Conservation (phyloP, 2,797 vertebrate species). For the Takifugu rubripes region DNA sequence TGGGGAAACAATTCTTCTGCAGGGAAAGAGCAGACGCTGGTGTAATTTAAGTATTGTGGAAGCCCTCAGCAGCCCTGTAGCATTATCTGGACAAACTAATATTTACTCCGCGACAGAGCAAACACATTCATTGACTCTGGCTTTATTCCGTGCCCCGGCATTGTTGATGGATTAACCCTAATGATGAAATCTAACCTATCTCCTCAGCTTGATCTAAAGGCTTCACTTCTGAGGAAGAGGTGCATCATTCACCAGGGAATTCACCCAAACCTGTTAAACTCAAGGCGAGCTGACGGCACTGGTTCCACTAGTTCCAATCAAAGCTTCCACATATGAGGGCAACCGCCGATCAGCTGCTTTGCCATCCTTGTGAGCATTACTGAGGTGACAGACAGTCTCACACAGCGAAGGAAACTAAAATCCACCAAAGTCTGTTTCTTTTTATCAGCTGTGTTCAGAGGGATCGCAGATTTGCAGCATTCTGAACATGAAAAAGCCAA, state of each 20-base stretch:
- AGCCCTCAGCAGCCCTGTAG: slow-evolving; percentile 57
- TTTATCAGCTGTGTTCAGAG: slow-evolving; percentile 57
- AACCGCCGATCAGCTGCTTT: slow-evolving; percentile 46
- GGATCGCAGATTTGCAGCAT: slow-evolving; percentile 73
- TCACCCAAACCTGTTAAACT: slow-evolving; percentile 13
- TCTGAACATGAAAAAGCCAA: slow-evolving; percentile 77
- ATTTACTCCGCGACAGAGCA: slow-evolving; percentile 69
- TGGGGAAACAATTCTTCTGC: slow-evolving; percentile 55
- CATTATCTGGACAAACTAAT: slow-evolving; percentile 77
- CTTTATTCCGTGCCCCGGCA: slow-evolving; percentile 58
- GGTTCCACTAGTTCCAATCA: slow-evolving; percentile 7
- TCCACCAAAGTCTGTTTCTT: slow-evolving; percentile 59
- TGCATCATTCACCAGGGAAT: slow-evolving; percentile 56
- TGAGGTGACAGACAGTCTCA: slow-evolving; percentile 33
- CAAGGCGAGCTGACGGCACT: neutral
- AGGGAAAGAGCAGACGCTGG: slow-evolving; percentile 47
- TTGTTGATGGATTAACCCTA: slow-evolving; percentile 73
- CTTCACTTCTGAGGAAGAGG: slow-evolving; percentile 34
- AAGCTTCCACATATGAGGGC: slow-evolving; percentile 9
- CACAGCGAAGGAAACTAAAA: slow-evolving; percentile 56
- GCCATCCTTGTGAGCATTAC: slow-evolving; percentile 41
- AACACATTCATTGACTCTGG: slow-evolving; percentile 65
- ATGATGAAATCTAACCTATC: slow-evolving; percentile 64
- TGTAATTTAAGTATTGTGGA: slow-evolving; percentile 70
- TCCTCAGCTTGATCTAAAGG: slow-evolving; percentile 53